Percentiles rank a stretch among this genome's conserved stretches.
Conservation (phyloP, 1,140 invertebrate genomes). For the Coboldia fuscipes region DNA sequence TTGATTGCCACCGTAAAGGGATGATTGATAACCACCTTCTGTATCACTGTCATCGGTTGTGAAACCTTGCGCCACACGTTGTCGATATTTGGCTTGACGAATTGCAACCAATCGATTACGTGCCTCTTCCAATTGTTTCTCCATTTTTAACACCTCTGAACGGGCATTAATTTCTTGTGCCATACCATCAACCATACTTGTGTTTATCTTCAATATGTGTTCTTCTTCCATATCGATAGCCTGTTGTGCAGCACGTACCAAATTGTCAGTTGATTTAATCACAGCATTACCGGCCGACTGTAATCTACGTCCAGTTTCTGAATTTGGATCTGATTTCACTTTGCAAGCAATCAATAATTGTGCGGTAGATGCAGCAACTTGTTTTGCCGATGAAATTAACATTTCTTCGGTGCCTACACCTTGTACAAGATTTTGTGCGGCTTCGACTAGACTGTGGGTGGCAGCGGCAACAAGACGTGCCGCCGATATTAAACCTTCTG, state of each 20-base stretch:
- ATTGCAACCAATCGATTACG: constrained; percentile 68
- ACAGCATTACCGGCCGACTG: constrained; percentile 93
- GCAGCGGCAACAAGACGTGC: constrained; percentile 89
- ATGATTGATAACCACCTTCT: constrained; percentile 11
- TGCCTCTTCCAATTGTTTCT: constrained; percentile 83
- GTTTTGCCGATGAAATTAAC: constrained; percentile 89
- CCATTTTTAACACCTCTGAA: constrained; percentile 75
- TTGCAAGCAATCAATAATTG: constrained; percentile 95
- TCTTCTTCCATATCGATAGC: constrained; percentile 85
- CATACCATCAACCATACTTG: constrained; percentile 80
- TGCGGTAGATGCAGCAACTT: constrained; percentile 91
- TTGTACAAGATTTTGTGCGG: constrained; percentile 90
- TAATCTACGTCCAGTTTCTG: constrained; percentile 77
- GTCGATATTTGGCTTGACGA: constrained; percentile 63
- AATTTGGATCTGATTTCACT: constrained; percentile 89
- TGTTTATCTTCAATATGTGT: constrained; percentile 67
- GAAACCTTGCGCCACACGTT: constrained; percentile 28
- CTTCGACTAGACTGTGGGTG: constrained; percentile 91
- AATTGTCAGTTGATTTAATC: constrained; percentile 90
- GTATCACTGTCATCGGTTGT: constrained; percentile 32
- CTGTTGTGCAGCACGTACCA: constrained; percentile 85
- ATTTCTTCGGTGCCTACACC: constrained; percentile 88
- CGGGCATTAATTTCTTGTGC: constrained; percentile 80
- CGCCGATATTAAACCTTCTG: constrained; percentile 90
- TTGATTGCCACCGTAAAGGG: not conserved